Evolutionary conservation across 1,140 invertebrate genomes (phyloP).

Genomic region (Zaprionus capensis): DNA sequence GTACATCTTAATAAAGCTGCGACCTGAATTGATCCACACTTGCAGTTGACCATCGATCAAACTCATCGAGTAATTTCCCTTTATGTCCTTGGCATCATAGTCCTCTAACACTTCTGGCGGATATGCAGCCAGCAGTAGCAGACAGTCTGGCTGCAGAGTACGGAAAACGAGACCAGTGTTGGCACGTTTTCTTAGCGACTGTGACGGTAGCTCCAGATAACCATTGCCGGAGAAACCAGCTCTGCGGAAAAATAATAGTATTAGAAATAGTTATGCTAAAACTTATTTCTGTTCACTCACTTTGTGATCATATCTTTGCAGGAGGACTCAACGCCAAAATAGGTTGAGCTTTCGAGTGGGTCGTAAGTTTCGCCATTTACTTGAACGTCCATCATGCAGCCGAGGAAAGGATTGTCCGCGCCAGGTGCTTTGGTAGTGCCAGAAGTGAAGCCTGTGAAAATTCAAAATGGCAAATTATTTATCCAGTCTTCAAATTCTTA

Average conservation of each 20-base stretch:
- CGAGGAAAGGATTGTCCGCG: slow-evolving; percentile 88
- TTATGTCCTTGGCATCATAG: slow-evolving; percentile 81
- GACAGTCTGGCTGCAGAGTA: slow-evolving; percentile 88
- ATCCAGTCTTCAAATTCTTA: not conserved
- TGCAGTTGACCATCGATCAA: slow-evolving; percentile 88
- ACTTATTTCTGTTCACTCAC: slow-evolving; percentile 84
- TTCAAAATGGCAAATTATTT: not conserved
- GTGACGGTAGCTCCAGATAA: slow-evolving; percentile 90
- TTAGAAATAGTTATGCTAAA: not conserved
- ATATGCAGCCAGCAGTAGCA: slow-evolving; percentile 91
- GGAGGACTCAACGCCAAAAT: slow-evolving; percentile 90
- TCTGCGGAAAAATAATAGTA: slow-evolving; percentile 63
- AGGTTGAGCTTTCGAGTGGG: slow-evolving; percentile 87
- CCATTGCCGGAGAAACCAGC: slow-evolving; percentile 92
- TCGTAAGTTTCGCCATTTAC: slow-evolving; percentile 88
- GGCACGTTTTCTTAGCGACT: slow-evolving; percentile 87
- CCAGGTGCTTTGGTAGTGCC: slow-evolving; percentile 82
- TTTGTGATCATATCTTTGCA: slow-evolving; percentile 87
- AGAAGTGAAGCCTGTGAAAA: slow-evolving; percentile 69
- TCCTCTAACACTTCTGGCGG: slow-evolving; percentile 85
- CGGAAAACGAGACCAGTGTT: slow-evolving; percentile 92
- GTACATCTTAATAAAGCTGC: slow-evolving; percentile 86
- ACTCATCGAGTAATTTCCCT: slow-evolving; percentile 89
- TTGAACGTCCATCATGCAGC: slow-evolving; percentile 92
- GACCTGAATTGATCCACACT: slow-evolving; percentile 88